Conservation (phyloP, 2,888 invertebrate genomes). For the Epirrhoe alternata region DNA sequence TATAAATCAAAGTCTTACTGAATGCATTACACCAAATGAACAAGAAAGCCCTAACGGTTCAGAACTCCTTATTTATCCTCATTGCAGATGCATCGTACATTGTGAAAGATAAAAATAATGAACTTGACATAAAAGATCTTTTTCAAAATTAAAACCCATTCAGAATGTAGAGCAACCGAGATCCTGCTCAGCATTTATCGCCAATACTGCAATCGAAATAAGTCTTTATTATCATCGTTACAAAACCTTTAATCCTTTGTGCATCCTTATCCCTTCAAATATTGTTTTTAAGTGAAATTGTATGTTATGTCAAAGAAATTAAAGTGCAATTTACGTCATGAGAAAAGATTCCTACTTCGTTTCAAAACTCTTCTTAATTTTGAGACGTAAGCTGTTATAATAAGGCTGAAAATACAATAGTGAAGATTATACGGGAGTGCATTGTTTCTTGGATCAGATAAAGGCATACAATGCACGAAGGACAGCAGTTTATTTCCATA, state of each 20-base stretch:
- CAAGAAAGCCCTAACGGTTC: constrained; percentile 7
- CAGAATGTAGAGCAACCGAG: constrained; percentile 56
- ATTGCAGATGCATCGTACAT: constrained; percentile 29
- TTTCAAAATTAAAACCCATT: constrained; percentile 56
- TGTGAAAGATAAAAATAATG: constrained; percentile 44
- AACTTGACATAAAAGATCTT: constrained; percentile 39
- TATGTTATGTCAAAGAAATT: constrained; percentile 26
- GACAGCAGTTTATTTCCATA: constrained; percentile 32
- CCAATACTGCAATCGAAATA: not conserved
- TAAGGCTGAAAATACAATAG: constrained; percentile 27
- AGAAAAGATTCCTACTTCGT: constrained; percentile 24
- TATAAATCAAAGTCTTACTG: constrained; percentile 2
- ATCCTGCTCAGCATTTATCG: constrained; percentile 41
- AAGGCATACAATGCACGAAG: constrained; percentile 31
- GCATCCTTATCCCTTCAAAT: constrained; percentile 14
- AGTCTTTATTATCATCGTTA: not conserved
- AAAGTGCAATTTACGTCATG: constrained; percentile 28
- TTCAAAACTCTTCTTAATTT: constrained; percentile 12
- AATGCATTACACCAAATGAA: constrained; percentile 5
- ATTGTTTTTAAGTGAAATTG: constrained; percentile 22
- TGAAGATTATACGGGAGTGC: constrained; percentile 45
- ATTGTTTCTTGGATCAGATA: constrained; percentile 58
- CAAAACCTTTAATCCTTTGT: constrained; percentile 24
- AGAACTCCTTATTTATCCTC: constrained; percentile 6
- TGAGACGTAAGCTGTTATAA: constrained; percentile 9